Percentiles rank a stretch among this genome's conserved stretches.
Evolutionary conservation across 1,140 invertebrate species (phyloP).

Genomic region (Pinna nobilis): DNA sequence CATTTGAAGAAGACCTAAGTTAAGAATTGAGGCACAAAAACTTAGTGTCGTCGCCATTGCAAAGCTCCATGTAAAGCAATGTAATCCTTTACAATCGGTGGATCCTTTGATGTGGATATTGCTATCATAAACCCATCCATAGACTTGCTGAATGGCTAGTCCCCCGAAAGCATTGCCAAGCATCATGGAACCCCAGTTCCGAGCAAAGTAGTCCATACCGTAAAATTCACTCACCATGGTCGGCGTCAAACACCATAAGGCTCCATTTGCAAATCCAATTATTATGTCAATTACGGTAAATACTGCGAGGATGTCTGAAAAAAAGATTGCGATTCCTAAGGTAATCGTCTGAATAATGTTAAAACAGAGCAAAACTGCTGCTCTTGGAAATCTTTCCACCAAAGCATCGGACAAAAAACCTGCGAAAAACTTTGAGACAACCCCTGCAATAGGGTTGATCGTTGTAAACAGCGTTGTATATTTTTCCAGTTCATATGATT

Average conservation of each 20-base stretch:
- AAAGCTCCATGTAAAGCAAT: constrained; percentile 60
- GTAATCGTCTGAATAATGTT: constrained; percentile 56
- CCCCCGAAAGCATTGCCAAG: constrained; percentile 62
- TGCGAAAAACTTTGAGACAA: constrained; percentile 58
- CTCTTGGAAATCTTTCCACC: constrained; percentile 53
- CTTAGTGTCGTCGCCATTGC: constrained; percentile 51
- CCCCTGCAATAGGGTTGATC: constrained; percentile 52
- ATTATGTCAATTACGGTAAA: constrained; percentile 48
- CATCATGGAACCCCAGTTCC: constrained; percentile 66
- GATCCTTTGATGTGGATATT: constrained; percentile 41
- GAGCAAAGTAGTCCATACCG: constrained; percentile 62
- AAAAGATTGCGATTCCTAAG: constrained; percentile 53
- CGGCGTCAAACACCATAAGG: constrained; percentile 66
- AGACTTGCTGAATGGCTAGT: constrained; percentile 52
- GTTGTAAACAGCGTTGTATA: constrained; percentile 63
- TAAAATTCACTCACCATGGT: constrained; percentile 67
- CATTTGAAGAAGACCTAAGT: constrained; percentile 50
- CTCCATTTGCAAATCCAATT: constrained; percentile 64
- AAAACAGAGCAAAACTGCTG: constrained; percentile 48
- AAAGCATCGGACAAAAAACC: constrained; percentile 59
- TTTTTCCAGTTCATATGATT: constrained; percentile 54
- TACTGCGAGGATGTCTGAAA: constrained; percentile 51
- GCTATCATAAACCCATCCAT: constrained; percentile 58
- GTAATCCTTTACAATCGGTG: constrained; percentile 53
- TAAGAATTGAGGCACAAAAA: constrained; percentile 52